A percentile compares a stretch with the other conserved stretches of the same genome.
Evolutionary conservation across 2,113 vertebrate genomes (phyloP).

Genomic region (Gobiocypris rarus): DNA sequence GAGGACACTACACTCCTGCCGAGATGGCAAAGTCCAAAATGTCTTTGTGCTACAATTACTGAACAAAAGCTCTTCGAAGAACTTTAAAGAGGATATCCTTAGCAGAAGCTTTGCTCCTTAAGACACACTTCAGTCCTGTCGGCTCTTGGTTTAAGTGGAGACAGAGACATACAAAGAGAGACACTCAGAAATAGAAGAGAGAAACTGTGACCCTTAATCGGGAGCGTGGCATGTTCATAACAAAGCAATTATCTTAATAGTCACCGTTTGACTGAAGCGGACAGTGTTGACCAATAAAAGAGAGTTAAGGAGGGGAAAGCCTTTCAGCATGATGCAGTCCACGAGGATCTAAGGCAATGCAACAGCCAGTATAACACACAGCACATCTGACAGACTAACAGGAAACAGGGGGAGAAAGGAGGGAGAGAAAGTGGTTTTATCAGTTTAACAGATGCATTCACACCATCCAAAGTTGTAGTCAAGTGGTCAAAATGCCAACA

Average conservation of each 20-base stretch:
- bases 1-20: neutral
- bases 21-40: neutral
- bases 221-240: slow-evolving; percentile 33
- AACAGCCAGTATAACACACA: neutral
- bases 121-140: neutral
- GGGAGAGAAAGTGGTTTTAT: neutral
- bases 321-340: neutral
- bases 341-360: neutral
- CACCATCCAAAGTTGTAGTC: slow-evolving; percentile 19
- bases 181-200: slow-evolving; percentile 61
- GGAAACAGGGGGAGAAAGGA: neutral
- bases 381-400: neutral
- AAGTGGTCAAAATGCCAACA: slow-evolving; percentile 42
- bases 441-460: neutral
- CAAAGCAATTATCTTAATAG: slow-evolving; percentile 38
- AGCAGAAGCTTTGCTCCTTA: neutral
- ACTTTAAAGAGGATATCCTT: slow-evolving; percentile 8
- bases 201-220: slow-evolving; percentile 9
- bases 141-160: neutral
- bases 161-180: slow-evolving; percentile 26
- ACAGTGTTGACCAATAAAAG: slow-evolving; percentile 17
- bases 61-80: neutral
- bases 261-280: slow-evolving; percentile 22
- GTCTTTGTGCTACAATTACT: neutral
- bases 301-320: neutral